Percentiles rank a stretch among this genome's conserved stretches.
phyloP scores from a whole-genome alignment of 1,140 invertebrate genomes.

The Drosophila aff. region DNA sequence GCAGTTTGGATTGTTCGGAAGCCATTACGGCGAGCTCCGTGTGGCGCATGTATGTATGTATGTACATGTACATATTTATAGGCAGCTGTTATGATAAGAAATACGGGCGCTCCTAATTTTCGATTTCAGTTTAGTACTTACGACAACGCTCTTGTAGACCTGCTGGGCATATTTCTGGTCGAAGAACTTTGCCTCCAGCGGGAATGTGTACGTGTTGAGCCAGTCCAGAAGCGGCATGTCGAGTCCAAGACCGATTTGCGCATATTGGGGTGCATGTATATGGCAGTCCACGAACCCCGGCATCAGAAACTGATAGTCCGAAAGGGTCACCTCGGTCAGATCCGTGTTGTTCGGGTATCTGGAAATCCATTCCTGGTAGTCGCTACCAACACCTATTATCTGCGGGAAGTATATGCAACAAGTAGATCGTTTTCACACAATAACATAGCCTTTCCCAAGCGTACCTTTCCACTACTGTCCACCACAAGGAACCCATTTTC shows the following conservation, averaged over 20 bases:
- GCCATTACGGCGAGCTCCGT: background rate
- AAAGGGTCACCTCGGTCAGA: constrained; percentile 80
- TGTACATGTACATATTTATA: background rate
- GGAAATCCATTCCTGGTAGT: constrained; percentile 52
- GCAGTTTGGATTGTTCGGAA: background rate
- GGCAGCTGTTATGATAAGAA: constrained; percentile 37
- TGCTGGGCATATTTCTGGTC: constrained; percentile 89
- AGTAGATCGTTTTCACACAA: background rate
- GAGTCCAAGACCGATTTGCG: constrained; percentile 92
- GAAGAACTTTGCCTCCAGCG: constrained; percentile 90
- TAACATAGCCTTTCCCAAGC: background rate
- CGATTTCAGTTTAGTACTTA: constrained; percentile 85
- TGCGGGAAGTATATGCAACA: constrained; percentile 6
- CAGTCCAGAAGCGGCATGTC: constrained; percentile 93
- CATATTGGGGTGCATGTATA: constrained; percentile 95
- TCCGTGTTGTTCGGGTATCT: background rate
- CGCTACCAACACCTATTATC: constrained; percentile 67
- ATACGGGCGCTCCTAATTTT: background rate
- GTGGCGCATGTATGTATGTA: background rate
- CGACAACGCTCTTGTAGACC: constrained; percentile 92
- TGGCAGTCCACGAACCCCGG: constrained; percentile 96
- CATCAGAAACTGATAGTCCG: constrained; percentile 90
- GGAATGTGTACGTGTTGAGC: constrained; percentile 95
- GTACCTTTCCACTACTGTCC: constrained; percentile 62
- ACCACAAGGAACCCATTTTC: constrained; percentile 71